A percentile compares a stretch with the other conserved stretches of the same genome.
Evolutionary conservation across 92 coral and sea anemone species (phyloP).

Genomic region (Chrysogorgia sp.): DNA sequence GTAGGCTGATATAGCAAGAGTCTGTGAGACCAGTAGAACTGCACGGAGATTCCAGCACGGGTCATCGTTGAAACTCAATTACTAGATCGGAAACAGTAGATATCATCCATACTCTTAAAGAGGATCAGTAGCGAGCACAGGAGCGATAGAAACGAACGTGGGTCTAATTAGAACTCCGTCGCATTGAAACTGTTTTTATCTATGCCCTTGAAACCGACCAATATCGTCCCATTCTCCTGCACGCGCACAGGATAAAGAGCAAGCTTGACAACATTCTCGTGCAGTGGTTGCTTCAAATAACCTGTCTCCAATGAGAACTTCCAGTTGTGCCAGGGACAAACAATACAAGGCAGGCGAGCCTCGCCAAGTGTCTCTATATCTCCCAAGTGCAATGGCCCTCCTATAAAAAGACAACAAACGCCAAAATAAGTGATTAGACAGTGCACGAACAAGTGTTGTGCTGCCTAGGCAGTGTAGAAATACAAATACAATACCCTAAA

Average conservation of each 20-base stretch:
- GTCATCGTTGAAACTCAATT: too few species aligned
- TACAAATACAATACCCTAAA: too few species aligned
- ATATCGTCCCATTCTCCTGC: slow-evolving; percentile 59
- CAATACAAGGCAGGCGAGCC: slow-evolving; percentile 70
- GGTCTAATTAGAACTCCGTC: slow-evolving; percentile 55
- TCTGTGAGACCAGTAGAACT: too few species aligned
- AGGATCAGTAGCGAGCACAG: too few species aligned
- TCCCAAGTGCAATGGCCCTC: slow-evolving; percentile 89
- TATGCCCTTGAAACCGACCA: slow-evolving; percentile 69
- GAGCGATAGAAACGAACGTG: too few species aligned
- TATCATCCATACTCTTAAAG: too few species aligned
- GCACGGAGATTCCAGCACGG: too few species aligned
- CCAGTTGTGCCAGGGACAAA: slow-evolving; percentile 95
- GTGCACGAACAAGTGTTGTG: not conserved
- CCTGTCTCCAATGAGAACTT: slow-evolving; percentile 69
- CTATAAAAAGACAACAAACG: slow-evolving; percentile 37
- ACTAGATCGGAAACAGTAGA: too few species aligned
- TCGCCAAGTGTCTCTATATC: slow-evolving; percentile 84
- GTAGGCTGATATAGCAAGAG: too few species aligned
- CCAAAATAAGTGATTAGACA: not conserved
- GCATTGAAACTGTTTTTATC: slow-evolving; percentile 69
- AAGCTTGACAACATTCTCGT: slow-evolving; percentile 40
- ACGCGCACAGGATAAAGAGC: slow-evolving; percentile 71
- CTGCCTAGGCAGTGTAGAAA: too few species aligned
- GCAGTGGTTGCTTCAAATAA: slow-evolving; percentile 55